A percentile compares a stretch with the other conserved stretches of the same genome.
Evolutionary conservation across 2,888 invertebrate species (phyloP).

Genomic region (Seira sanloemensis): DNA sequence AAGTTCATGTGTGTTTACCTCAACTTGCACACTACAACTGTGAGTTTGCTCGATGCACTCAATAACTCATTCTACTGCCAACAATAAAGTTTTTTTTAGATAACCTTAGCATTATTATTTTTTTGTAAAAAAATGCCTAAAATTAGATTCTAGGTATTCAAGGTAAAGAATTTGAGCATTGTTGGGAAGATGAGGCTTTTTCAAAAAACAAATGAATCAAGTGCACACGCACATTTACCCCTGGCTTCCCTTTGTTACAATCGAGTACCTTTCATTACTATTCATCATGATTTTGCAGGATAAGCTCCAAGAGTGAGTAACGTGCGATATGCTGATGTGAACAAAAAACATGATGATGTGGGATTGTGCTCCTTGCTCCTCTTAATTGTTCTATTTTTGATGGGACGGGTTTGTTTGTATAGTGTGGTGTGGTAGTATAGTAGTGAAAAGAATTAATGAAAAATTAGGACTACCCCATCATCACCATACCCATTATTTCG

Average conservation of each 20-base stretch:
- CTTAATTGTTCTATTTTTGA: constrained; percentile 57
- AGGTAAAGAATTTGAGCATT: constrained; percentile 39
- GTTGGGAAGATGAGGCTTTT: constrained; percentile 12
- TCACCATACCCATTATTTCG: constrained; percentile 54
- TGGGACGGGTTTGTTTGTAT: not conserved
- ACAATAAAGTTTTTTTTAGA: not conserved
- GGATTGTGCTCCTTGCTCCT: not conserved
- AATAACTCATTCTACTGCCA: constrained; percentile 31
- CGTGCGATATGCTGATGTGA: not conserved
- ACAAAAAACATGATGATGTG: not conserved
- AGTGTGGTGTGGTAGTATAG: not conserved
- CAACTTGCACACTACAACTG: constrained; percentile 33
- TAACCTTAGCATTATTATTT: constrained; percentile 46
- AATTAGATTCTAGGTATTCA: constrained; percentile 43
- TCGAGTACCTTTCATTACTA: not conserved
- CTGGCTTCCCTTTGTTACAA: not conserved
- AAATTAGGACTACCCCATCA: constrained; percentile 22
- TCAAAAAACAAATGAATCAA: not conserved
- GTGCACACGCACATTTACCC: constrained; percentile 3
- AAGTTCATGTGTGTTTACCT: constrained; percentile 12
- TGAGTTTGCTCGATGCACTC: constrained; percentile 3
- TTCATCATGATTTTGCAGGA: not conserved
- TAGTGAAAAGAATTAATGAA: not conserved
- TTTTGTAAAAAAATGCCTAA: constrained; percentile 1
- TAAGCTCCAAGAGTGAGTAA: not conserved